Evolutionary conservation across 2,888 invertebrate species (phyloP).

Genomic region (Tipula vernalis): DNA sequence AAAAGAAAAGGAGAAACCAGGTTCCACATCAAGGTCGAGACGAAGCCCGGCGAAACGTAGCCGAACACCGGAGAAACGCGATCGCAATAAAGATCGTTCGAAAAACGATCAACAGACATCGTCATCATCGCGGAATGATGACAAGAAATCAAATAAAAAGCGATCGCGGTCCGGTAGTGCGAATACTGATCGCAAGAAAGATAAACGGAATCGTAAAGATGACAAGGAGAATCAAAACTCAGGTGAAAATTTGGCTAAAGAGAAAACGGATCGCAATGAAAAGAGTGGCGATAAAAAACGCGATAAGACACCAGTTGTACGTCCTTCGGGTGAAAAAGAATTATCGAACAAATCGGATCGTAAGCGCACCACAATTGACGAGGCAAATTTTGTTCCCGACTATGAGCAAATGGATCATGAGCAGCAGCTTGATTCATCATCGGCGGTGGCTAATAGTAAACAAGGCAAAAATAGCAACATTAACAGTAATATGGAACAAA

Average conservation of each 20-base stretch:
- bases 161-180: not conserved
- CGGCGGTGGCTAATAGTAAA: constrained; percentile 23
- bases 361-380: constrained; percentile 56
- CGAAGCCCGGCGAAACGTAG: constrained; percentile 6
- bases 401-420: constrained; percentile 55
- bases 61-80: not conserved
- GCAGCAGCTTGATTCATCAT: constrained; percentile 30
- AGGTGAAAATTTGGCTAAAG: constrained; percentile 20
- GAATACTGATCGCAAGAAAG: not conserved
- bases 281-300: constrained; percentile 21
- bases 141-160: not conserved
- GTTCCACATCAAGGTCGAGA: not conserved
- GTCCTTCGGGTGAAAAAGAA: not conserved
- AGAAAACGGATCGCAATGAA: not conserved
- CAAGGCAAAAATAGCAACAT: constrained; percentile 18
- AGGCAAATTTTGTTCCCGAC: constrained; percentile 62
- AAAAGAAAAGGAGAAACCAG: not conserved
- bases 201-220: not conserved
- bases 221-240: constrained; percentile 14
- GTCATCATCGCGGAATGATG: not conserved
- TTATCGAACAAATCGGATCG: constrained; percentile 31
- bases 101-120: not conserved
- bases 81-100: not conserved
- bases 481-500: constrained; percentile 34
- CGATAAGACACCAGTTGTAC: constrained; percentile 11